phyloP scores from a whole-genome alignment of 2,888 invertebrate species.

The Diaprepes abbreviatus region DNA sequence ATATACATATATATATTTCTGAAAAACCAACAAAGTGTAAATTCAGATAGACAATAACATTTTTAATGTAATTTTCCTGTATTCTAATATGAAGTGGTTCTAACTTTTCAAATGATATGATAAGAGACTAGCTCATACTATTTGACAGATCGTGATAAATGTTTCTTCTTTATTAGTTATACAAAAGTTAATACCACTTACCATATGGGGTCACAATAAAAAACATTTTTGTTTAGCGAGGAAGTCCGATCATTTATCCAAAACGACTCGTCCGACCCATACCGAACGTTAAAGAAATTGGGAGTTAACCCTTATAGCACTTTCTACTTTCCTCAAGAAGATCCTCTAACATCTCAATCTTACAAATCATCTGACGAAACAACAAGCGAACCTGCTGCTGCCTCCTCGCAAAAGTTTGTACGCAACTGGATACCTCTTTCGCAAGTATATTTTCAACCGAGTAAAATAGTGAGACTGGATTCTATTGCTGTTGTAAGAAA shows the following conservation, averaged over 20 bases:
- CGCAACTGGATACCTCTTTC: constrained; percentile 66
- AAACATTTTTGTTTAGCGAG: constrained; percentile 1
- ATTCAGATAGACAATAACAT: too few relatives aligned
- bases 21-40: too few relatives aligned
- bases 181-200: too few relatives aligned
- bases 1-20: not conserved
- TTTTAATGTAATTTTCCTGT: too few relatives aligned
- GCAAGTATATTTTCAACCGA: constrained; percentile 61
- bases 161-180: too few relatives aligned
- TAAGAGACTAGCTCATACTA: too few relatives aligned
- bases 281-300: constrained; percentile 27
- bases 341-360: constrained; percentile 39
- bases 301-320: constrained; percentile 32
- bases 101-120: too few relatives aligned
- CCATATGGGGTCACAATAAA: too few relatives aligned
- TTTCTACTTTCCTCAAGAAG: constrained; percentile 32
- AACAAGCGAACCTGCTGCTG: not conserved
- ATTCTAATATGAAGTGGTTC: too few relatives aligned
- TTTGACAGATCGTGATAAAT: too few relatives aligned
- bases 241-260: not conserved
- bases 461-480: constrained; percentile 59
- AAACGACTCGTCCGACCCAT: constrained; percentile 5
- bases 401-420: constrained; percentile 55
- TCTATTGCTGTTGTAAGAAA: constrained; percentile 61
- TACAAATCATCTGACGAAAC: not conserved